Evolutionary conservation across 2,797 vertebrate species (phyloP), one percentile per base, ranked within the genome.

Genomic region (Rhabdomys pumilio): DNA sequence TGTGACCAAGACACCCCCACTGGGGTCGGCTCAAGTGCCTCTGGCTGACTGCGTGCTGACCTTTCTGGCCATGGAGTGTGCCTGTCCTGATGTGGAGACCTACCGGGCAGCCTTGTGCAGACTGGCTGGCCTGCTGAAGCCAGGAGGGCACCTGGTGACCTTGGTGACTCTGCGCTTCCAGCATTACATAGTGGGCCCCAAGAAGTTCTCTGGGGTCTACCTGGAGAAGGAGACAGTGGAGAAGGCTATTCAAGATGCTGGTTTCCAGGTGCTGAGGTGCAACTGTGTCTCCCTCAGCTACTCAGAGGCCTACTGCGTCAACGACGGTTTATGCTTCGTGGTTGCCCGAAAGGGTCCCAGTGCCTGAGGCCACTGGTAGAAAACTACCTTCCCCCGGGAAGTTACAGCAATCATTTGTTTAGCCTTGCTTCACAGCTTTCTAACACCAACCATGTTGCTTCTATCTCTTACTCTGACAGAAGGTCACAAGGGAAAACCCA

Each of bases 21-120:
- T 98, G 44, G 84, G 95, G 41, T 95, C 96, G 0, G 38, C 97
- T 15, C 95, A 93, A n/a, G n/a, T 98, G 79, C 97, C 96, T 0
- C 96, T 91, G 6, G 98, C 95, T 0, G 95, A 98, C 61, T 97
- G 97, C 14, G 38, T 97, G 81, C 94, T 98, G 26, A 97, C 96
- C 2, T 96, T 95, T 15, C 95, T 98, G 69, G 97, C 97, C 90
- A 92, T 98, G 67, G 98, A 98, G 83, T 96, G 93, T 1, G 89
- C 97, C 29, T 97, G 97, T 88, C 95, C 88, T 53, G 95, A 95
- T 8, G 41, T 50, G 10, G 89, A 96, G 3, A 19, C 15, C 2
- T 97, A 97, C 91, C 69, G 22, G 65, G 76, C 14, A 1, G 97
- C 96, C 7, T 17, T 95, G 4, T 20, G 2, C n/a, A 82, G 93